phyloP scores from a whole-genome alignment of 1,140 invertebrate genomes.

The Palaemon carinicauda region DNA sequence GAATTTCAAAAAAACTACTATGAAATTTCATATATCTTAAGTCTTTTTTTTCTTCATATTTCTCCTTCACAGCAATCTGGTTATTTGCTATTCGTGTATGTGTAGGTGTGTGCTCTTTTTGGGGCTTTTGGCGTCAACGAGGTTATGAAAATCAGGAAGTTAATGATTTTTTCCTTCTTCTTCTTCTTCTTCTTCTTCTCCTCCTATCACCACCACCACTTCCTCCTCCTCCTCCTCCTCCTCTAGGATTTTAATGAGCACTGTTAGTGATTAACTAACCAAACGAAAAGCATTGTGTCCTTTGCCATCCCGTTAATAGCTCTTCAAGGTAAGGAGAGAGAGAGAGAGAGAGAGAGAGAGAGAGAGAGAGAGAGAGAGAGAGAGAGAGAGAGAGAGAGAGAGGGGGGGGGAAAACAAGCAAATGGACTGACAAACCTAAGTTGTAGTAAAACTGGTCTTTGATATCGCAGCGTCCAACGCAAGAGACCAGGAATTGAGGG shows the following conservation, averaged over 20 bases:
- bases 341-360: conserved; percentile 23
- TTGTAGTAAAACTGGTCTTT: too few species aligned
- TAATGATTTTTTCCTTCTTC: neutral
- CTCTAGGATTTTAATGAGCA: too few species aligned
- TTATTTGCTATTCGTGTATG: neutral
- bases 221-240: neutral
- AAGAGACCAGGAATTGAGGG: too few species aligned
- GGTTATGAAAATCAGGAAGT: neutral
- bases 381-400: conserved; percentile 15
- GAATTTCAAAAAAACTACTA: too few species aligned
- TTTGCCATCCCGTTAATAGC: neutral
- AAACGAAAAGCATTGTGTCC: neutral
- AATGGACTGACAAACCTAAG: too few species aligned
- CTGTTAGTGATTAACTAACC: too few species aligned
- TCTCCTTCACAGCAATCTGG: too few species aligned
- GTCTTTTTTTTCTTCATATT: too few species aligned
- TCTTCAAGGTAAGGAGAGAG: neutral
- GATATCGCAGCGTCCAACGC: too few species aligned
- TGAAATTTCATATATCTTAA: too few species aligned
- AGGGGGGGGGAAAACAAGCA: neutral
- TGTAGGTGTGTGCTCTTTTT: conserved; percentile 4
- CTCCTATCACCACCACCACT: neutral
- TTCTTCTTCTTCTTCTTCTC: neutral
- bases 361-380: conserved; percentile 18
- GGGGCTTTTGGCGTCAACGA: neutral